These are phyloP conservation scores for Serinus canaria DNA, from an alignment of 2,113 vertebrate species.

Conservation along the genomic window DNA sequence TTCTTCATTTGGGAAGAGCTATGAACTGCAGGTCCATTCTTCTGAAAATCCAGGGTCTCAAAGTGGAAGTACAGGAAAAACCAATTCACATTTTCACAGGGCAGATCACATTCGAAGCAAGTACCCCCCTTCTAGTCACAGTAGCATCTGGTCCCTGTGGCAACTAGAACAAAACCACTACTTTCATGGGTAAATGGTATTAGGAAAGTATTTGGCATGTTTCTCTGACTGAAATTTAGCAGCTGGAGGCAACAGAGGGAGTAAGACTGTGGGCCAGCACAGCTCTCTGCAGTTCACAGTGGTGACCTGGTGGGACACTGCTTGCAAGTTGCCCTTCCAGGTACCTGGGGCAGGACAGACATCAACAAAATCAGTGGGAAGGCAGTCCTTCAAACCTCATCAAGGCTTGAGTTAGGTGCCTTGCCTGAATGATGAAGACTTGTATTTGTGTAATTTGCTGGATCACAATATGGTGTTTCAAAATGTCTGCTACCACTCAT, in stretches of 20 bases:
- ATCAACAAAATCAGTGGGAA: neutral
- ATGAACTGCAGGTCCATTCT: neutral
- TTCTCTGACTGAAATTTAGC: neutral
- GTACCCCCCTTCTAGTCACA: neutral
- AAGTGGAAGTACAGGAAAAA: neutral
- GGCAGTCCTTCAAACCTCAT: neutral
- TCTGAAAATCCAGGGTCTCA: neutral
- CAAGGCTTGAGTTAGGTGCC: neutral
- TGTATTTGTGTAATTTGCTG: constrained; percentile 11
- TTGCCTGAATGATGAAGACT: neutral
- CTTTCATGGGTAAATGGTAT: neutral
- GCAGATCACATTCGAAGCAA: neutral
- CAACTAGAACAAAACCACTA: neutral
- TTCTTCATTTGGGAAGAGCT: neutral
- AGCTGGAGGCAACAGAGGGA: neutral
- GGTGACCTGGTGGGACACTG: neutral
- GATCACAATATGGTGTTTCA: constrained; percentile 14
- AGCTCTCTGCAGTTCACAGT: neutral
- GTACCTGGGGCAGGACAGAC: neutral
- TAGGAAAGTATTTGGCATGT: neutral
- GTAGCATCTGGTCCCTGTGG: neutral
- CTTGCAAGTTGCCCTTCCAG: neutral
- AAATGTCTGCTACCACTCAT: constrained; percentile 41
- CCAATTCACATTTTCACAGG: neutral
- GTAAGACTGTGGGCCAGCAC: neutral